These are phyloP conservation scores for Lepas anatifera DNA, from an alignment of 2,888 invertebrate genomes.

Conservation along the genomic window DNA sequence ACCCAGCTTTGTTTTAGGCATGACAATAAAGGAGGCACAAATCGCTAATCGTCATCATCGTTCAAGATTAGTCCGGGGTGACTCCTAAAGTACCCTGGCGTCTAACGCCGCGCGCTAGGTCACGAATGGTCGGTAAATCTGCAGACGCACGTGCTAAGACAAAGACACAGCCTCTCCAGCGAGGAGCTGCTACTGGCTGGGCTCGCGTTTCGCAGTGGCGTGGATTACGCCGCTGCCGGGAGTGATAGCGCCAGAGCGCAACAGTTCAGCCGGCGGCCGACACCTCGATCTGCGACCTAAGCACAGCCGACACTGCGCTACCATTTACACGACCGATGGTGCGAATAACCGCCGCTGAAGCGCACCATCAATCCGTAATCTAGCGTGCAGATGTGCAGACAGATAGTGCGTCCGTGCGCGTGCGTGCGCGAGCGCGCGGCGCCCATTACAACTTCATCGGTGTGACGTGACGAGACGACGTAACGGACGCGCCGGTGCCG, in stretches of 20 bases:
- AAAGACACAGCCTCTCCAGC: not conserved
- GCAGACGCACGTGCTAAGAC: not conserved
- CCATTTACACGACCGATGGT: constrained; percentile 3
- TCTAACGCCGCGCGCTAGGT: not conserved
- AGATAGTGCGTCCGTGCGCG: too few species aligned
- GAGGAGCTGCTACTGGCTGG: not conserved
- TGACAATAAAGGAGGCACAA: not conserved
- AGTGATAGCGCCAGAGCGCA: not conserved
- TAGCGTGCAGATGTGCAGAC: not conserved
- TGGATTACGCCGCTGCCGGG: not conserved
- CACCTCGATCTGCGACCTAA: too few species aligned
- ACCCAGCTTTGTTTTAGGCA: not conserved
- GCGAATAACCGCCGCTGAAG: not conserved
- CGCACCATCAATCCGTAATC: not conserved
- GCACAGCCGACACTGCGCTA: too few species aligned
- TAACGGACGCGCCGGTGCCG: too few species aligned
- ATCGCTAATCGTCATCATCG: not conserved
- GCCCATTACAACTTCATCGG: not conserved
- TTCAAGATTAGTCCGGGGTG: not conserved
- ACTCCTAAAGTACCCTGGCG: not conserved
- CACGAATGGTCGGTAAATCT: not conserved
- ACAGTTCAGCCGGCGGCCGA: too few species aligned
- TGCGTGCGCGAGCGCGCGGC: not conserved
- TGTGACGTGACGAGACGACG: not conserved
- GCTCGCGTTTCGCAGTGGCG: not conserved